Percentiles rank a stretch among this genome's conserved stretches.
phyloP scores from a whole-genome alignment of 2,888 invertebrate species.

The Nineta flava region DNA sequence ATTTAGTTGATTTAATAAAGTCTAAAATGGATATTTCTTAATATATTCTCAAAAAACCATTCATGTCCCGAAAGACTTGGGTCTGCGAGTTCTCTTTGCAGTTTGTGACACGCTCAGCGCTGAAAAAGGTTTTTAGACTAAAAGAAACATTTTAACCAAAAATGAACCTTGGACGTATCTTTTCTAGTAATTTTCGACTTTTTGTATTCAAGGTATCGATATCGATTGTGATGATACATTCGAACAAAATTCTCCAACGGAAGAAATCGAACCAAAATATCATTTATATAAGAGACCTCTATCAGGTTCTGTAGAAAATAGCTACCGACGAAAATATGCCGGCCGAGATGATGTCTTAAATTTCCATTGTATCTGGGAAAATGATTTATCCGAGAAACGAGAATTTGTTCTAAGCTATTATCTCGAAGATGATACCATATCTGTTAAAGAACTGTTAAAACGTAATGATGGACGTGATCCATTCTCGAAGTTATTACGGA shows the following conservation, averaged over 20 bases:
- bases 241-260: conserved; percentile 32
- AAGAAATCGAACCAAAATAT: conserved; percentile 15
- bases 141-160: too few relatives aligned
- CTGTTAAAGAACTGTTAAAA: conserved; percentile 56
- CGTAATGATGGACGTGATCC: conserved; percentile 63
- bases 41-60: too few relatives aligned
- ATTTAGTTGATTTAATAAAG: too few relatives aligned
- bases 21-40: too few relatives aligned
- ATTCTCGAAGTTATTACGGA: conserved; percentile 53
- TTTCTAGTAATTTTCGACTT: too few relatives aligned
- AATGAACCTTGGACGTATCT: too few relatives aligned
- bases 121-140: too few relatives aligned
- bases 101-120: too few relatives aligned
- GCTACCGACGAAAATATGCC: neutral
- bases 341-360: conserved; percentile 21
- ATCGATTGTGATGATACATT: too few relatives aligned
- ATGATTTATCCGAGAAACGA: conserved; percentile 36
- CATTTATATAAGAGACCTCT: neutral
- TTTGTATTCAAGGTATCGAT: too few relatives aligned
- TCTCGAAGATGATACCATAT: conserved; percentile 65
- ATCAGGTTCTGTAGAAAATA: neutral
- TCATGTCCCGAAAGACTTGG: too few relatives aligned
- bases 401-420: conserved; percentile 62
- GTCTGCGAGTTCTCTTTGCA: too few relatives aligned
- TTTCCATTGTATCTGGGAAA: conserved; percentile 53